Evolutionary conservation across 1,140 invertebrate species (phyloP).

Genomic region (Chrysopa pallens): DNA sequence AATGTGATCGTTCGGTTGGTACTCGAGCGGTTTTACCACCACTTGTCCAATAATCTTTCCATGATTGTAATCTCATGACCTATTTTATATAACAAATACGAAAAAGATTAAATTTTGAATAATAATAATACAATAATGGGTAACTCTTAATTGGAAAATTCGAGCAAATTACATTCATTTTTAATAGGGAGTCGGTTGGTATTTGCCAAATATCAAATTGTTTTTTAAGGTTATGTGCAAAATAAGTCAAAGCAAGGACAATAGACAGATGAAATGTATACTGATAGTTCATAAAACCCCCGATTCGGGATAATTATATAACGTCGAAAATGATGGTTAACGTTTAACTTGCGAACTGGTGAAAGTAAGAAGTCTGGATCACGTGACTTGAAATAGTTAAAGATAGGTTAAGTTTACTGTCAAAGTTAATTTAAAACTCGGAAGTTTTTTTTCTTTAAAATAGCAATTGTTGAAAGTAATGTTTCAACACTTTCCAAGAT

Average conservation of each 20-base stretch:
- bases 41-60: constrained; percentile 11
- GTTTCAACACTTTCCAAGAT: too few species aligned
- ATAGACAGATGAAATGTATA: too few species aligned
- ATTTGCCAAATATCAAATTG: not conserved
- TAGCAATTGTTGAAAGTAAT: too few species aligned
- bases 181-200: not conserved
- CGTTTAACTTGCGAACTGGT: too few species aligned
- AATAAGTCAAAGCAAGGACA: not conserved
- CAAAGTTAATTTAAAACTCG: too few species aligned
- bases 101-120: not conserved
- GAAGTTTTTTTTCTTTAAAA: not conserved
- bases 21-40: constrained; percentile 6
- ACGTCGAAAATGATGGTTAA: too few species aligned
- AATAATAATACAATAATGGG: not conserved
- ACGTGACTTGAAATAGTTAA: too few species aligned
- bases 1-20: constrained; percentile 13
- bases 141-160: constrained; percentile 2
- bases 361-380: too few species aligned
- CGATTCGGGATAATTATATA: too few species aligned
- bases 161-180: not conserved
- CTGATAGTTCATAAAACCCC: too few species aligned
- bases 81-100: constrained; percentile 6
- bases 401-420: too few species aligned
- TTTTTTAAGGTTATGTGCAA: not conserved
- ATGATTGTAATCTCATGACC: constrained; percentile 20